Percentiles rank a stretch among this genome's conserved stretches.
phyloP scores from a whole-genome alignment of 2,797 vertebrate genomes.

The Sebastes oblongus region DNA sequence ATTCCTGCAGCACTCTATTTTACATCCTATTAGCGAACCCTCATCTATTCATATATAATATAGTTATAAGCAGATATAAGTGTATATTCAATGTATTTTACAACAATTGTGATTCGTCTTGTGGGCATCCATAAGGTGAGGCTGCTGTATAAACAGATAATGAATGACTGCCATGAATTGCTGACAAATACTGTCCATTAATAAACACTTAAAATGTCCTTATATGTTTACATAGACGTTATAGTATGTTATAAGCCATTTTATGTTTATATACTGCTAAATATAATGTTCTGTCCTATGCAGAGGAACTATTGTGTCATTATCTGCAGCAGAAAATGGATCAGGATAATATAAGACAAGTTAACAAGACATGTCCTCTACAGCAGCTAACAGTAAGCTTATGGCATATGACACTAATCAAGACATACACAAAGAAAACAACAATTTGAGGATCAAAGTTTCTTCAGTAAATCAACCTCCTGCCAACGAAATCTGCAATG shows the following conservation, averaged over 20 bases:
- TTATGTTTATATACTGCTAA: neutral
- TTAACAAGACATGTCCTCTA: neutral
- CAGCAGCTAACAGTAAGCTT: neutral
- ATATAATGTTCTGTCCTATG: neutral
- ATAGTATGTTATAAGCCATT: neutral
- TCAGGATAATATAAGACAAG: neutral
- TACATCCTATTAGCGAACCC: neutral
- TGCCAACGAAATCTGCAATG: conserved; percentile 9
- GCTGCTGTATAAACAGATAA: neutral
- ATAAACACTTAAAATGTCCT: neutral
- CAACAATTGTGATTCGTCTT: neutral
- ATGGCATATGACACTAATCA: neutral
- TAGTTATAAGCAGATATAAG: neutral
- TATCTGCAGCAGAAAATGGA: neutral
- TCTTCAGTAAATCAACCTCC: neutral
- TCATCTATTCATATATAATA: neutral
- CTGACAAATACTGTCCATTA: neutral
- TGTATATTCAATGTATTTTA: neutral
- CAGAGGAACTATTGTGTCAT: neutral
- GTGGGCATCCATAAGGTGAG: neutral
- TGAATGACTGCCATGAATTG: neutral
- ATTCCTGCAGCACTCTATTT: neutral
- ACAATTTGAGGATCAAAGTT: conserved; percentile 1
- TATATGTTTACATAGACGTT: neutral
- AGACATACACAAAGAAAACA: neutral